phyloP scores from a whole-genome alignment of 2,888 invertebrate genomes.

The Heliconius erato region DNA sequence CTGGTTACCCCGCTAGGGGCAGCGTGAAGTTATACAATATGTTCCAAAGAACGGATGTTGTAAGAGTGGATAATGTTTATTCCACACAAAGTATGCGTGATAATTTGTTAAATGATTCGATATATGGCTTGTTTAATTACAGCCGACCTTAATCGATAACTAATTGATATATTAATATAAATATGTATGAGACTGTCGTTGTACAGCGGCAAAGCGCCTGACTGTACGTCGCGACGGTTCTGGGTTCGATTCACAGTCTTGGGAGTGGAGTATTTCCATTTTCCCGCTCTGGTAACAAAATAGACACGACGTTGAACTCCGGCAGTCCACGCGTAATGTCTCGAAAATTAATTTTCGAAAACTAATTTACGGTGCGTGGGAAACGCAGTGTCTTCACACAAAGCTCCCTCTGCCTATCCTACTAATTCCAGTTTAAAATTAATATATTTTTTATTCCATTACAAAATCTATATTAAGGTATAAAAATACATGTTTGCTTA shows the following conservation, averaged over 20 bases:
- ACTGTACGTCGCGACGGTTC: not conserved
- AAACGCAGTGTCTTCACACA: not conserved
- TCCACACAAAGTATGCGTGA: not conserved
- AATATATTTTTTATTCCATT: not conserved
- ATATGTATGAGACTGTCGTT: not conserved
- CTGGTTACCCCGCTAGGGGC: no score
- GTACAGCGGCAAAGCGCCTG: not conserved
- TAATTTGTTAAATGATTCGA: not conserved
- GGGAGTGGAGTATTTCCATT: not conserved
- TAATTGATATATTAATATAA: not conserved
- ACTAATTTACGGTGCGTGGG: not conserved
- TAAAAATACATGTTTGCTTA: not conserved
- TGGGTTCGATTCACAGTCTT: not conserved
- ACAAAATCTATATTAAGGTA: conserved; percentile 2
- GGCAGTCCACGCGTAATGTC: not conserved
- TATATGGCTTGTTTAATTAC: not conserved
- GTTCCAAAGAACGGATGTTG: no score
- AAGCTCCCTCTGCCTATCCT: not conserved
- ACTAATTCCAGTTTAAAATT: no score
- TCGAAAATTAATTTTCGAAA: no score
- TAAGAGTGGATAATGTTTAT: not conserved
- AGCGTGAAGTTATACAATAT: no score
- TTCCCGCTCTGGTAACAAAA: not conserved
- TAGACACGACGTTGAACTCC: not conserved
- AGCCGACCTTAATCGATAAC: not conserved